Evolutionary conservation across 1,140 invertebrate species (phyloP), one percentile per base, ranked within the genome.

Genomic region (Microplitis mediator): DNA sequence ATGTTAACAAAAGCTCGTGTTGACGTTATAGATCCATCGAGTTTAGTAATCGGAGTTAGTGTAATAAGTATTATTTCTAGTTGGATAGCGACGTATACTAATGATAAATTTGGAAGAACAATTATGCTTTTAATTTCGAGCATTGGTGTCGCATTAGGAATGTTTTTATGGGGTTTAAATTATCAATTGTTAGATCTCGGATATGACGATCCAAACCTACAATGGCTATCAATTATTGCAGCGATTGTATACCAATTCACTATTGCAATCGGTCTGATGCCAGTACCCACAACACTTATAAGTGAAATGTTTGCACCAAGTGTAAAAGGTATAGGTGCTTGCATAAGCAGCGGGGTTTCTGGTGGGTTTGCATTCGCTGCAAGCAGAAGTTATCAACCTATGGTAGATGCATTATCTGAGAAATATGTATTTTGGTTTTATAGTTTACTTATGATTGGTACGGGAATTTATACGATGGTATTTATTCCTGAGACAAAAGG

Each of bases 401-500:
- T 94, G 71, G 82, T 88, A 62, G 88, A 90, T 74, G 75, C 83
- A 4, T 88, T 92, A 16, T 89, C 90, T 13, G 90, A 91, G 31
- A 91, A 94, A 81, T 91, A 90, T 67, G 90, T 92, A 51, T 95
- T 94, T 84, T 93, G 90, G 88, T 82, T 92, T 9, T 97, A 97
- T 82, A 88, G 92, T 0, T 83, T 90, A 6, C 88, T 92, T 76
- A 93, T 92, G 32, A 76, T 91, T 0, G 56, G 91, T 3, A 89
- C 92, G 5, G 79, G 91, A 1, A 68, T 92, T 14, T 95, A 92
- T 78, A 89, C 92, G 58, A 84, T 91, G 31, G 83, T 89, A 3
- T 88, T 89, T 54, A 86, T 95, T 23, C 93, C 94, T 0, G 95
- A 96, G 85, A 96, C 94, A 0, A 95, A 95, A 84, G 93, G 93